Conservation (phyloP, 2,113 vertebrate species). For the Melanerpes aurifrons region DNA sequence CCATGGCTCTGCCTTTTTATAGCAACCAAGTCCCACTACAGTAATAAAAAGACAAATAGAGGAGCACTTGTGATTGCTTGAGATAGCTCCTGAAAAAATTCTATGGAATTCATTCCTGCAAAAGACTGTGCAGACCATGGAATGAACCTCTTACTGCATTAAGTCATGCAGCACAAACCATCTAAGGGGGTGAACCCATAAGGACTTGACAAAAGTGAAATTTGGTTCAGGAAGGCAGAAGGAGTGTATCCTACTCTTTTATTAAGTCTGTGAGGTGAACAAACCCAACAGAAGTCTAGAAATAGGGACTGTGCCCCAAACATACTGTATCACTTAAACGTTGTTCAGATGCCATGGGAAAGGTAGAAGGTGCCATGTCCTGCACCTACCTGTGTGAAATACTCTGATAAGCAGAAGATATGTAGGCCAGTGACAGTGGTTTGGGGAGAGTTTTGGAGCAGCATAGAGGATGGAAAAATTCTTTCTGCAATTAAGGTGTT, state of each 20-base stretch:
- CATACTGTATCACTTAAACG: not conserved
- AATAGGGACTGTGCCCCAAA: not conserved
- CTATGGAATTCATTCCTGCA: not conserved
- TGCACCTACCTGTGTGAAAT: not conserved
- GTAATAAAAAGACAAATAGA: not conserved
- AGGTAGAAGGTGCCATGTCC: not conserved
- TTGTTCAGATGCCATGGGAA: not conserved
- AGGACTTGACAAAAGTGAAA: not conserved
- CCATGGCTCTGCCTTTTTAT: not conserved
- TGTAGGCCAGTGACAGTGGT: fast-evolving
- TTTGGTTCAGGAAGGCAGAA: not conserved
- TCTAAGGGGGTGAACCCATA: not conserved
- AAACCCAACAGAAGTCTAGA: not conserved
- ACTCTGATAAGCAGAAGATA: not conserved
- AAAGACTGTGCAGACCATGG: not conserved
- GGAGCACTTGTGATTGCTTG: not conserved
- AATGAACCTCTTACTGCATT: not conserved
- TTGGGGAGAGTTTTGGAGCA: not conserved
- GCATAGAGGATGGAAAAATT: not conserved
- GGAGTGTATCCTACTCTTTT: not conserved
- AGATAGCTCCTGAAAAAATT: not conserved
- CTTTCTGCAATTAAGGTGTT: not conserved
- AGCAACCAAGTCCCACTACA: not conserved
- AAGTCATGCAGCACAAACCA: not conserved
- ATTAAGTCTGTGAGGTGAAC: not conserved